Base-by-base conservation (phyloP, 1,140 invertebrate species). In the Hycleus cichorii region DNA sequence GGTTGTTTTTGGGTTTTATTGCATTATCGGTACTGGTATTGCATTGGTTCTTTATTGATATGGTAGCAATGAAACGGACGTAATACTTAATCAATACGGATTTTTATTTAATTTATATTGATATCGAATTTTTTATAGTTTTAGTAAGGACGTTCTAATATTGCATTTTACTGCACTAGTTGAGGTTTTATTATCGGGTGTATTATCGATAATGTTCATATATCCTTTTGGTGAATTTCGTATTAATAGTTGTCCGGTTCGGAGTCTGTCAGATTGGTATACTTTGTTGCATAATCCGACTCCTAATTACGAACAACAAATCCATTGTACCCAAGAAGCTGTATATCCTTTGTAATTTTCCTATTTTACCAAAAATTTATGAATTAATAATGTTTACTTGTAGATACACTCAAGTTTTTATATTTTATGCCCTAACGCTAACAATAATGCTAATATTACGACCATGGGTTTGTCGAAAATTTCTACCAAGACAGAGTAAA, bases 281-380 rank as follows among this genome's bases (percentile, higher is more conserved):
- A 96, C 95, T 0, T 73, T 97, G 55, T 78, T 97, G 18, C 90
- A 95, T 62, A 98, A 98, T 79, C 96, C 95, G 25, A 86, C 82
- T 64, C 91, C 93, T 5, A 90, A 95, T 73, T 97, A 96, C 77
- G 88, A 90, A 64, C 80, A 86, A 49, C 89, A 85, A 50, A 74
- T 98, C 12, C 85, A 95, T 75, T 98, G 95, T 75, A 95, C 95
- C 0, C 93, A 97, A 69, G 95, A 98, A 78, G 91, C 93, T 45
- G 94, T 97, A 0, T 98, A 95, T 80, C 95, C 95, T 49, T 77
- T 98, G 89, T 97, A 83, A 88, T 87, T 83, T 49, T 60, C 18
- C 18, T 2, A 63, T 54, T 27, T 39, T 53, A 26, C 7, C 39
- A 11, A 51, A 0, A 51, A 49, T 18, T 4, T 24, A 1, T 12